Evolutionary conservation across 2,113 vertebrate species (phyloP).

Genomic region (Phalacrocorax brasilianus): DNA sequence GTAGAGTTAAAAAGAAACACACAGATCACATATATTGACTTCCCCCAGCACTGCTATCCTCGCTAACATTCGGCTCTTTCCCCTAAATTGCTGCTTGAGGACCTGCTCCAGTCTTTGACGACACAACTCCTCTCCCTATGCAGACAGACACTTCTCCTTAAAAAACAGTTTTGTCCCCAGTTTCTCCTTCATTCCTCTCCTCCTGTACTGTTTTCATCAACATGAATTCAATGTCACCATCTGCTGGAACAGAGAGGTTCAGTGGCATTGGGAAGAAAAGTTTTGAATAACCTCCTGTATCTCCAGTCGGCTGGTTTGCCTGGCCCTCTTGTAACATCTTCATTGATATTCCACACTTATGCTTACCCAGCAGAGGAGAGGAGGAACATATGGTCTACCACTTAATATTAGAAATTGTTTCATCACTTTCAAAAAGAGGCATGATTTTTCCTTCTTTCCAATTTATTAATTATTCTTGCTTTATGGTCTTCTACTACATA

Average conservation of each 20-base stretch:
- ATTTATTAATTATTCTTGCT: constrained; percentile 43
- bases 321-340: not conserved
- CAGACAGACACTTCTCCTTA: not conserved
- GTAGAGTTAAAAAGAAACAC: not conserved
- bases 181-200: not conserved
- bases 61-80: not conserved
- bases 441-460: not conserved
- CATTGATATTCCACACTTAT: not conserved
- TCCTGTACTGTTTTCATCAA: not conserved
- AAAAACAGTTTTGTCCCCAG: not conserved
- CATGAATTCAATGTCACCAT: not conserved
- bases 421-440: constrained; percentile 6
- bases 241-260: not conserved
- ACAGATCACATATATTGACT: not conserved
- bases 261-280: not conserved
- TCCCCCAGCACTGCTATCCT: not conserved
- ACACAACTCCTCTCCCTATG: not conserved
- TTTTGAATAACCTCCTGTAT: not conserved
- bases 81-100: not conserved
- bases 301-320: not conserved
- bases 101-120: not conserved
- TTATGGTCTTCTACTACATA: not conserved
- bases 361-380: not conserved
- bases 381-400: constrained; percentile 47
- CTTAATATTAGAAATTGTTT: constrained; percentile 39